Conservation (phyloP, 2,113 vertebrate genomes). For the Mustelus asterias region DNA sequence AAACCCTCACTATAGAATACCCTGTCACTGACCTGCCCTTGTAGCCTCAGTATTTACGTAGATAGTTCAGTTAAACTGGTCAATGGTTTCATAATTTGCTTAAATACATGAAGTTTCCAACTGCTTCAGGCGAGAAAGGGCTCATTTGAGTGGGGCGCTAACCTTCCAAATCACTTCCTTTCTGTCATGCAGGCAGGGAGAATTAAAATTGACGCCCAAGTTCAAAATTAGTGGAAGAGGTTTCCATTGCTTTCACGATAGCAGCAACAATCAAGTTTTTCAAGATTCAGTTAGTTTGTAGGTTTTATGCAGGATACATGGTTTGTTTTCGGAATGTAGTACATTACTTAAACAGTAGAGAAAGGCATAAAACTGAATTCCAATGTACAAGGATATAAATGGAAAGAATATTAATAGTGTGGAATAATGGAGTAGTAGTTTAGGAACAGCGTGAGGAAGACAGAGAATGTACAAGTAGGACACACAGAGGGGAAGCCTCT, state of each 20-base stretch:
- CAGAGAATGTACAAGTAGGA: not conserved
- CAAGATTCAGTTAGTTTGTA: not conserved
- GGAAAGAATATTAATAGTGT: not conserved
- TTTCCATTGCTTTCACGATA: not conserved
- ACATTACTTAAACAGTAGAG: not conserved
- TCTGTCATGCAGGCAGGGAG: not conserved
- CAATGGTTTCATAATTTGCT: not conserved
- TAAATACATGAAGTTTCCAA: not conserved
- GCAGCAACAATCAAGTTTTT: not conserved
- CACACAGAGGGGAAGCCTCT: not conserved
- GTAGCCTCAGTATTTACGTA: not conserved
- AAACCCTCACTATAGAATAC: not conserved
- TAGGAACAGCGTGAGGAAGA: not conserved
- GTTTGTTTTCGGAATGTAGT: not conserved
- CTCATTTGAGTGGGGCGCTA: not conserved
- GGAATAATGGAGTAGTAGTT: not conserved
- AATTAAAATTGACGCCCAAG: too few species aligned
- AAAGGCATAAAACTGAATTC: too few species aligned
- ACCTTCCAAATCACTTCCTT: not conserved
- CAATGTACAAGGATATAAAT: too few species aligned
- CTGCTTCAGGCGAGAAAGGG: not conserved
- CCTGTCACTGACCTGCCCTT: not conserved
- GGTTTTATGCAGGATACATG: not conserved
- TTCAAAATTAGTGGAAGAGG: not conserved
- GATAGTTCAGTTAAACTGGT: not conserved